Evolutionary conservation across 2,888 invertebrate genomes (phyloP).

Genomic region (Diachrysia chrysitis): DNA sequence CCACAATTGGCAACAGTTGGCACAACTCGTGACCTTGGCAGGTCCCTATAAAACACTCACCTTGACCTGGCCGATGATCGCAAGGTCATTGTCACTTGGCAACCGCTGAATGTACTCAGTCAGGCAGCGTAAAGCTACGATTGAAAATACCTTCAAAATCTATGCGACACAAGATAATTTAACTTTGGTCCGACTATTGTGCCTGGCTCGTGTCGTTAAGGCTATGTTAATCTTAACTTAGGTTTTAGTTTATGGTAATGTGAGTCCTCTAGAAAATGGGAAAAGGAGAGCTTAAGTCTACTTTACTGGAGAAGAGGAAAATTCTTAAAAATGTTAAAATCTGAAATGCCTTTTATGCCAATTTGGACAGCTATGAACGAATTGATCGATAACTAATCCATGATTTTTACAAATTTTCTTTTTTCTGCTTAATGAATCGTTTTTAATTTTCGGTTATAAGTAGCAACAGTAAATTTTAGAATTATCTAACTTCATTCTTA

Average conservation of each 20-base stretch:
- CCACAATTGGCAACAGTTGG: slow-evolving; percentile 61
- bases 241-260: slow-evolving; percentile 53
- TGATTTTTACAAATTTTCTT: background rate
- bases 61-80: slow-evolving; percentile 70
- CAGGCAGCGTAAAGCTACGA: slow-evolving; percentile 20
- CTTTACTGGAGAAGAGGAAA: slow-evolving; percentile 34
- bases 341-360: too few relatives aligned
- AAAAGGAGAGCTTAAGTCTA: slow-evolving; percentile 41
- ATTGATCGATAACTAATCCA: background rate
- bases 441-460: too few relatives aligned
- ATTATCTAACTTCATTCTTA: too few relatives aligned
- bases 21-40: slow-evolving; percentile 68
- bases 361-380: background rate
- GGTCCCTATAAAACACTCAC: slow-evolving; percentile 66
- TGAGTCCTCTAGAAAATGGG: slow-evolving; percentile 46
- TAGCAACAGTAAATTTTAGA: too few relatives aligned
- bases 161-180: slow-evolving; percentile 35
- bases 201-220: slow-evolving; percentile 34
- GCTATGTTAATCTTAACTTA: slow-evolving; percentile 51
- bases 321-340: slow-evolving; percentile 28
- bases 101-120: slow-evolving; percentile 44
- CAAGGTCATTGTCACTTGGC: slow-evolving; percentile 73
- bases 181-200: slow-evolving; percentile 40
- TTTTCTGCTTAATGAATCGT: too few relatives aligned
- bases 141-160: slow-evolving; percentile 32